Evolutionary conservation across 2,797 vertebrate genomes (phyloP).

Genomic region (Girardinus metallicus): DNA sequence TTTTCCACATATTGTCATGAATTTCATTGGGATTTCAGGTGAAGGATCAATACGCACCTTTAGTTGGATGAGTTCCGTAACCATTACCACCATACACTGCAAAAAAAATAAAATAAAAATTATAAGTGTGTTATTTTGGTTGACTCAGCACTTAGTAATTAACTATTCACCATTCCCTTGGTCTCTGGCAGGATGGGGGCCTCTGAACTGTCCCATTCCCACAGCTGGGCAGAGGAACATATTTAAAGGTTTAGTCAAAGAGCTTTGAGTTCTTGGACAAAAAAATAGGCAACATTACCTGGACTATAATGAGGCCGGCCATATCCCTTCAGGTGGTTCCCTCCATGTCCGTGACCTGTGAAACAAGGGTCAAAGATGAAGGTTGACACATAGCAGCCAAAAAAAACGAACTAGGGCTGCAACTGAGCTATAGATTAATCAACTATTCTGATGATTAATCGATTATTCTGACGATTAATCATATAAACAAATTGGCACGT

Average conservation of each 20-base stretch:
- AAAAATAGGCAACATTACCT: slow-evolving; percentile 44
- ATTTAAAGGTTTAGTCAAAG: background rate
- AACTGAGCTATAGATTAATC: too few species aligned
- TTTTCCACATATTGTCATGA: background rate
- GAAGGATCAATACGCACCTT: slow-evolving; percentile 39
- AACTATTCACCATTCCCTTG: slow-evolving; percentile 48
- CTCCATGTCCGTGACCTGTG: slow-evolving; percentile 50
- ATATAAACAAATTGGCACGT: too few species aligned
- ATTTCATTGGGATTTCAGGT: background rate
- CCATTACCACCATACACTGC: slow-evolving; percentile 55
- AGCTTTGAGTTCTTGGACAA: background rate
- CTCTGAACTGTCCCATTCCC: slow-evolving; percentile 45
- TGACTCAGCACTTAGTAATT: background rate
- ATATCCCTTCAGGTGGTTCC: slow-evolving; percentile 66
- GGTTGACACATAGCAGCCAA: background rate
- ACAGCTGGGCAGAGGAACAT: slow-evolving; percentile 33
- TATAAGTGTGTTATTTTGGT: background rate
- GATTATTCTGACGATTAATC: too few species aligned
- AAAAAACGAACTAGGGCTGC: background rate
- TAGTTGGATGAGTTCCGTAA: slow-evolving; percentile 53
- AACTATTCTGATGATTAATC: too few species aligned
- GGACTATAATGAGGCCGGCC: slow-evolving; percentile 51
- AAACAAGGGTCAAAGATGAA: slow-evolving; percentile 3
- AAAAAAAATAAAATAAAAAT: slow-evolving; percentile 26
- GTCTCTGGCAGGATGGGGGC: slow-evolving; percentile 62